phyloP scores from a whole-genome alignment of 1,140 invertebrate species.

The Rhyzopertha dominica region DNA sequence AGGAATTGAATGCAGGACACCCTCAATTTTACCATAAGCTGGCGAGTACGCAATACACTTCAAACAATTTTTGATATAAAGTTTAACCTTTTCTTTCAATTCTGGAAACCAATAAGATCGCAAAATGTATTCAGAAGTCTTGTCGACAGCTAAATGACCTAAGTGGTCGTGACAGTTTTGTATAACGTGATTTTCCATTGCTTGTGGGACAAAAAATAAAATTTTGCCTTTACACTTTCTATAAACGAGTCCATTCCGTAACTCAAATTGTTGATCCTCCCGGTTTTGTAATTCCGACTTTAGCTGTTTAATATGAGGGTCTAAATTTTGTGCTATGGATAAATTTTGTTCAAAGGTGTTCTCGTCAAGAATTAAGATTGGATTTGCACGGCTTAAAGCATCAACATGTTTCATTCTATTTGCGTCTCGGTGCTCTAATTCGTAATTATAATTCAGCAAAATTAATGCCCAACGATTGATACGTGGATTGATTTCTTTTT shows the following conservation, averaged over 20 bases:
- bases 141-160: conserved; percentile 31
- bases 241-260: conserved; percentile 25
- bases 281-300: conserved; percentile 9
- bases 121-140: conserved; percentile 18
- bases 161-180: conserved; percentile 24
- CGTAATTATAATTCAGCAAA: conserved; percentile 22
- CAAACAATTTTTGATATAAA: conserved; percentile 22
- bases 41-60: conserved; percentile 29
- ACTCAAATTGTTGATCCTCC: conserved; percentile 19
- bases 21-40: too few species aligned
- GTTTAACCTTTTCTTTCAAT: conserved; percentile 16
- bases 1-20: too few species aligned
- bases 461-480: conserved; percentile 24
- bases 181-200: conserved; percentile 22
- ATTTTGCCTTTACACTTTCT: conserved; percentile 12
- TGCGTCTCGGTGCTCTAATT: conserved; percentile 19
- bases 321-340: conserved; percentile 17
- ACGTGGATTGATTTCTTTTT: conserved; percentile 12
- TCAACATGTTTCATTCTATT: conserved; percentile 23
- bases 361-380: conserved; percentile 21
- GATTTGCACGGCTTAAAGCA: conserved; percentile 12
- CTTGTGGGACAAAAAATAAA: conserved; percentile 26
- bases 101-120: conserved; percentile 24
- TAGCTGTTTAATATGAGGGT: conserved; percentile 16
- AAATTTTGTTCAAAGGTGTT: conserved; percentile 19